Percentiles rank a stretch among this genome's conserved stretches.
Evolutionary conservation across 2,888 invertebrate species (phyloP).

Genomic region (Tyria jacobaeae): DNA sequence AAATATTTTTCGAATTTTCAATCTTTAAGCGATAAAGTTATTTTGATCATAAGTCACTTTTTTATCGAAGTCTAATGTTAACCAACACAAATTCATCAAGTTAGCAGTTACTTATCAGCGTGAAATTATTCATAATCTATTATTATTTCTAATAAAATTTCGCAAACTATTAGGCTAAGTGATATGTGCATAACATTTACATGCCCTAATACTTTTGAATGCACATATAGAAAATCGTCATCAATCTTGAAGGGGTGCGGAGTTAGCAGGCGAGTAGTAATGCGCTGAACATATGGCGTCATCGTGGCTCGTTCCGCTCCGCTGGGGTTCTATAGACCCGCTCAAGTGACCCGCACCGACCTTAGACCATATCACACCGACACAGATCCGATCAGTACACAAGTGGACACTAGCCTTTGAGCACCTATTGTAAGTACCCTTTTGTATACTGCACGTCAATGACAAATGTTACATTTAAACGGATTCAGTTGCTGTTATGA

Average conservation of each 20-base stretch:
- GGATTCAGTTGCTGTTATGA: constrained; percentile 45
- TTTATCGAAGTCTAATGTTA: background rate
- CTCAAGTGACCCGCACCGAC: constrained; percentile 75
- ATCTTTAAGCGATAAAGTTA: too few relatives aligned
- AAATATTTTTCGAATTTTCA: too few relatives aligned
- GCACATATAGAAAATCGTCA: constrained; percentile 71
- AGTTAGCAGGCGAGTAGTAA: constrained; percentile 65
- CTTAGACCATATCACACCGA: constrained; percentile 63
- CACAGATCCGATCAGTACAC: constrained; percentile 69
- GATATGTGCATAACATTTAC: constrained; percentile 84
- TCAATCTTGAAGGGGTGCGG: constrained; percentile 82
- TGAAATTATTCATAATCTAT: constrained; percentile 19
- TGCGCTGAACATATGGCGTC: constrained; percentile 83
- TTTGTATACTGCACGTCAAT: constrained; percentile 56
- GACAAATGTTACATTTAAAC: constrained; percentile 62
- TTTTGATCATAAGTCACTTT: background rate
- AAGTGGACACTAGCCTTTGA: constrained; percentile 67
- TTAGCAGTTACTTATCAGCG: background rate
- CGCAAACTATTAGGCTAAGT: constrained; percentile 79
- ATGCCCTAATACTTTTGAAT: constrained; percentile 84
- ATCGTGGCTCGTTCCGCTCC: constrained; percentile 72
- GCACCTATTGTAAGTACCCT: constrained; percentile 59
- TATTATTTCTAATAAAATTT: constrained; percentile 57
- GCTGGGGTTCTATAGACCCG: constrained; percentile 65
- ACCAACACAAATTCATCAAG: background rate